These are phyloP conservation scores for Cryptocheilus praepositus DNA, from an alignment of 2,888 invertebrate genomes.

Conservation along the genomic window DNA sequence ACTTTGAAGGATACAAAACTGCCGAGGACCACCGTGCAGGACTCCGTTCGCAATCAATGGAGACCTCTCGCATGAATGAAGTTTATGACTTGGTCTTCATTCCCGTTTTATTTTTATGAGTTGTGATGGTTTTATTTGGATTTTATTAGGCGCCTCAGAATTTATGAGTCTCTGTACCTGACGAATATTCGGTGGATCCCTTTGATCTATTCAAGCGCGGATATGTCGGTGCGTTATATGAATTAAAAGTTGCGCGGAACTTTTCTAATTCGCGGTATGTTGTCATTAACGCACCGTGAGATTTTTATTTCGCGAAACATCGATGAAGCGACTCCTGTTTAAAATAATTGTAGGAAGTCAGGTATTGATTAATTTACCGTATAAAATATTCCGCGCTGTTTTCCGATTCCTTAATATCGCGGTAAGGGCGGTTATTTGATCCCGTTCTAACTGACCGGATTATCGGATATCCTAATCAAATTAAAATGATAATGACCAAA, in stretches of 20 bases:
- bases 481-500: slow-evolving; percentile 45
- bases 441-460: slow-evolving; percentile 34
- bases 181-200: slow-evolving; percentile 58
- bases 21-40: slow-evolving; percentile 48
- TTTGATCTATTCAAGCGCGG: slow-evolving; percentile 59
- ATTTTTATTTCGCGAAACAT: too few species aligned
- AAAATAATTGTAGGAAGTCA: too few species aligned
- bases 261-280: not conserved
- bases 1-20: not conserved
- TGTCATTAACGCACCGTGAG: not conserved
- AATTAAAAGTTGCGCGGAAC: not conserved
- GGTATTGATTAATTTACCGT: too few species aligned
- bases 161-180: slow-evolving; percentile 56
- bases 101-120: slow-evolving; percentile 61
- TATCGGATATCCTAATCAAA: slow-evolving; percentile 52
- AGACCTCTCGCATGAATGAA: slow-evolving; percentile 65
- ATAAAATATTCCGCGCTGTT: too few species aligned
- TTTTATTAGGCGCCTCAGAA: slow-evolving; percentile 62
- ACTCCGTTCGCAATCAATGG: slow-evolving; percentile 54
- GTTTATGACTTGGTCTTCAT: slow-evolving; percentile 63
- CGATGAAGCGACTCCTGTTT: too few species aligned
- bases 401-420: slow-evolving; percentile 38
- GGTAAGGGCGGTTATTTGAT: slow-evolving; percentile 42
- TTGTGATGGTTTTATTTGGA: slow-evolving; percentile 66
- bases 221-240: too few species aligned